Evolutionary conservation across 2,113 vertebrate species (phyloP), one percentile per base, ranked within the genome.

Genomic region (Gulo gulo): DNA sequence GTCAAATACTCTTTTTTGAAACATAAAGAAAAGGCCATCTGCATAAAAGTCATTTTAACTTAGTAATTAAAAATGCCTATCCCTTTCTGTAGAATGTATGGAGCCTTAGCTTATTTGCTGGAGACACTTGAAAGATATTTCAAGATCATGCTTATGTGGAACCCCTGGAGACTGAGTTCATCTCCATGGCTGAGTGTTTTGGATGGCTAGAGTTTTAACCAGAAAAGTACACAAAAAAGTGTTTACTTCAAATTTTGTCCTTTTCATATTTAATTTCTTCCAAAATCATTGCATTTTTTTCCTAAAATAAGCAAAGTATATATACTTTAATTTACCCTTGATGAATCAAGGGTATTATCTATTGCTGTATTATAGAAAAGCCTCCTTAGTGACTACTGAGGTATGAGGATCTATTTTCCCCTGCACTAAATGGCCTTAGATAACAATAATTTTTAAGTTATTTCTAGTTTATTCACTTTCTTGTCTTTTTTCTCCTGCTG

Each of bases 221-320:
- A 4, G 4, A 78, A 91, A 95, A 74, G 59, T 74, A 83, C 39
- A 45, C 13, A 63, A 31, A 76, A 24, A 61, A 57, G 29, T 74
- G 73, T 18, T 80, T 57, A 78, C 84, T 91, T 95, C 34, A 76
- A 94, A 52, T 69, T 52, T 65, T n/a, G 23, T 67, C 34, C 86
- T 88, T 31, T 76, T 76, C 57, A 36, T 31, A 79, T 8, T 93
- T 71, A 91, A 94, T 88, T 82, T 91, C 59, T 94, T 78, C 82
- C 42, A 20, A 88, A 94, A n/a, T 16, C 15, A 76, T 21, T 55
- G 15, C n/a, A 45, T 52, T 21, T 76, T 20, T 21, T 59, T 83
- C 79, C 83, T 87, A 76, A 97, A 82, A 73, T 67, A 91, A 79
- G 52, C n/a, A 76, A 92, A 97, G 13, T 73, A 10, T 42, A 61